These are phyloP conservation scores for Drosophila melanosoma DNA, from an alignment of 2,888 invertebrate species.

Conservation along the genomic window DNA sequence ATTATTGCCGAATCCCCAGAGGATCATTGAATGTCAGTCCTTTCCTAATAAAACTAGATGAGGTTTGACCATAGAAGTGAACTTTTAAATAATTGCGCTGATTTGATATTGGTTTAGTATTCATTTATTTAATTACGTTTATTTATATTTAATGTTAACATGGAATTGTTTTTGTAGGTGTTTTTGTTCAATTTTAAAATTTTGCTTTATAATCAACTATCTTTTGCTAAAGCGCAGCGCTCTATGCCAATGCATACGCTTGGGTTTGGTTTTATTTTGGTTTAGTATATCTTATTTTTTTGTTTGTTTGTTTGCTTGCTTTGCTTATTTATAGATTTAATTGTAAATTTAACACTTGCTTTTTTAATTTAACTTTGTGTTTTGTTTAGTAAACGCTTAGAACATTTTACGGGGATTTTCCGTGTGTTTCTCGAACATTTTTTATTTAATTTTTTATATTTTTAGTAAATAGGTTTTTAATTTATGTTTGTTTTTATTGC, in stretches of 20 bases:
- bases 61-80: not conserved
- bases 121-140: constrained; percentile 76
- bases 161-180: constrained; percentile 84
- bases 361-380: constrained; percentile 74
- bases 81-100: not conserved
- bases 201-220: constrained; percentile 73
- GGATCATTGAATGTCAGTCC: not conserved
- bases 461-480: constrained; percentile 61
- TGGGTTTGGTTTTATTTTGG: constrained; percentile 41
- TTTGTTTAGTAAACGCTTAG: constrained; percentile 76
- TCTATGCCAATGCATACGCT: constrained; percentile 66
- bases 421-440: constrained; percentile 64
- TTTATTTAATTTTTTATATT: constrained; percentile 50
- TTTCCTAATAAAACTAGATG: not conserved
- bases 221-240: constrained; percentile 61
- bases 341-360: constrained; percentile 80
- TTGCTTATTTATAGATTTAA: constrained; percentile 74
- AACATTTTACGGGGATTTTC: constrained; percentile 67
- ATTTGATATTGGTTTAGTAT: constrained; percentile 56
- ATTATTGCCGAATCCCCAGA: too few species aligned
- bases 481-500: constrained; percentile 70
- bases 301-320: constrained; percentile 48
- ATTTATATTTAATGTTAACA: constrained; percentile 85
- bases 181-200: constrained; percentile 70
- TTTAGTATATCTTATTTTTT: constrained; percentile 54